Evolutionary conservation across 2,888 invertebrate genomes (phyloP), one percentile per base, ranked within the genome.

Genomic region (Stenodema calcarata): DNA sequence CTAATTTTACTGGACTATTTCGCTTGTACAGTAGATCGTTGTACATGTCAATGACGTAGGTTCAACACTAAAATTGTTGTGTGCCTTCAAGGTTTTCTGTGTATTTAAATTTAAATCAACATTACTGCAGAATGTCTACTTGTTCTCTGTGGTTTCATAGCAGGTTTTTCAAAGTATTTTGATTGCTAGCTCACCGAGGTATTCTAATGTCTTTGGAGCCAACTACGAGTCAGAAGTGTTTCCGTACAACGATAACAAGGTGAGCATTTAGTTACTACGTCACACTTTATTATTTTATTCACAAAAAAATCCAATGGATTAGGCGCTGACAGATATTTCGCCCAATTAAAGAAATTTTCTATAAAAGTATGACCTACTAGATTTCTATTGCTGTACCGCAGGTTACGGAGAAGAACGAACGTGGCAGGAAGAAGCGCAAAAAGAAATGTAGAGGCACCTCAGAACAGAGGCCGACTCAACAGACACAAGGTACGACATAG

Each of bases 161-260:
- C 3, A 12, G 14, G 47, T 47, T 47, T 47, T 1, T 16, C 16
- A 62, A 62, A 62, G 3, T 62, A 62, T 62, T 62, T 27, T 7
- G 0, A 9, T 62, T 62, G 62, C 11, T 42, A 86, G 76, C 14
- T 82, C 86, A 12, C 86, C 86, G 35, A 44, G 78, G 27, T 87
- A 86, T 42, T 82, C 86, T 0, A 73, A 80, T 14, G 70, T 87
- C 41, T 78, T 75, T 18, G 86, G 82, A 11, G 82, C 86, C 3
- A 54, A 82, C 69, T 87, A 87, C 70, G 86, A 87, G 35, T 82
- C 82, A 30, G 87, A 87, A 30, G 70, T 87, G 14, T 86, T 87
- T 35, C 86, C 87, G 11, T 87, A 86, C 79, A 82, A 82, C n/a
- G 86, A 87, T 50, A 78, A 78, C 27, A 27, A 80, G 80, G 80